These are phyloP conservation scores for Nemotelus pantherinus DNA, from an alignment of 2,888 invertebrate genomes.

Conservation along the genomic window DNA sequence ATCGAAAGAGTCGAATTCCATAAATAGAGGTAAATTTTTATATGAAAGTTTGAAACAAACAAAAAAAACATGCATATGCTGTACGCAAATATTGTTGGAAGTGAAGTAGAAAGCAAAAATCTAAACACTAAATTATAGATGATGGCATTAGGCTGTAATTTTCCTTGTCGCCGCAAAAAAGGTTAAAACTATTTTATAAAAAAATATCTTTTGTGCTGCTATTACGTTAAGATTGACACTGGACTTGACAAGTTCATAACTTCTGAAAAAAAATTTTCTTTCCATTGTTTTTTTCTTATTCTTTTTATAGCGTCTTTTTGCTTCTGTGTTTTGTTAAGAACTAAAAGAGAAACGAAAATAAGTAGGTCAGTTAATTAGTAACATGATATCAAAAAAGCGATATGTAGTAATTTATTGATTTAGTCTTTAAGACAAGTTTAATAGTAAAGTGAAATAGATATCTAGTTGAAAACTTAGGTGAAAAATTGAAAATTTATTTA, in stretches of 20 bases:
- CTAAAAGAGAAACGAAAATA: background rate
- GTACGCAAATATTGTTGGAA: no score
- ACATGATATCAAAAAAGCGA: constrained; percentile 34
- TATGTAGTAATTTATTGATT: constrained; percentile 48
- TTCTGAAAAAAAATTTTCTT: background rate
- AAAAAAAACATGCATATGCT: no score
- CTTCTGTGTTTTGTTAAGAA: constrained; percentile 1
- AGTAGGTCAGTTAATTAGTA: constrained; percentile 24
- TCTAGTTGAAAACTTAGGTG: constrained; percentile 46
- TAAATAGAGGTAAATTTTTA: no score
- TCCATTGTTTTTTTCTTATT: constrained; percentile 11
- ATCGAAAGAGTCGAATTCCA: no score
- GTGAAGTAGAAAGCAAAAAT: no score
- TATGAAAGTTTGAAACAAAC: no score
- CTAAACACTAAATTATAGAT: no score
- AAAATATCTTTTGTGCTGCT: no score
- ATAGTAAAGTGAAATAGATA: constrained; percentile 44
- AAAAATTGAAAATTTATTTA: constrained; percentile 42
- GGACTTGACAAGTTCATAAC: background rate
- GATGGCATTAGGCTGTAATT: no score
- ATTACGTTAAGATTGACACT: no score
- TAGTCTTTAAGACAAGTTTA: constrained; percentile 50
- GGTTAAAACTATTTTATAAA: no score
- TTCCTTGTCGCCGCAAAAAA: no score
- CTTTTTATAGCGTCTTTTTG: background rate